A percentile compares a stretch with the other conserved stretches of the same genome.
Conservation (phyloP, 2,888 invertebrate species). For the Xestia rhomboidea region DNA sequence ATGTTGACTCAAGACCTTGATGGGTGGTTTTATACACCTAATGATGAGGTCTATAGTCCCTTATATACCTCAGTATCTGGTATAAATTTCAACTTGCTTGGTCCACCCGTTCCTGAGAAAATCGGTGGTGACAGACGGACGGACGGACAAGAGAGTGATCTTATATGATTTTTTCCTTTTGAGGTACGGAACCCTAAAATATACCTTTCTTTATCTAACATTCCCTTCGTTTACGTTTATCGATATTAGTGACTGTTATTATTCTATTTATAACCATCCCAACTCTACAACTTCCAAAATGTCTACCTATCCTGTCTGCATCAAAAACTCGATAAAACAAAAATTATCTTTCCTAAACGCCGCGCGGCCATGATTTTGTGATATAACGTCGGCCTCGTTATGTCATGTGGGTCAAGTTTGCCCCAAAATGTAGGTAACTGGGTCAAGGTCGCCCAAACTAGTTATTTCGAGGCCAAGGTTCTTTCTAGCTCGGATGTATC, state of each 20-base stretch:
- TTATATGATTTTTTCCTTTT: no score
- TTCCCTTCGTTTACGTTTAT: neutral
- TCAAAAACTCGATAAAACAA: neutral
- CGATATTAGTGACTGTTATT: neutral
- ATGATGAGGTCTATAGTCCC: no score
- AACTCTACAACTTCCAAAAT: constrained; percentile 17
- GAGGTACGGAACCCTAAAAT: no score
- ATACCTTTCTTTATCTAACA: neutral
- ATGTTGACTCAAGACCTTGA: no score
- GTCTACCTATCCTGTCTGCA: neutral
- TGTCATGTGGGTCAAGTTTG: constrained; percentile 64
- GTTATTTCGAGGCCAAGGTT: constrained; percentile 61
- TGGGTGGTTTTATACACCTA: no score
- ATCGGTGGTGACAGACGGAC: no score
- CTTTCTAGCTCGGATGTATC: constrained; percentile 58
- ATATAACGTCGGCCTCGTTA: constrained; percentile 61
- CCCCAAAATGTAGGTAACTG: constrained; percentile 58
- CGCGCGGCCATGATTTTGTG: constrained; percentile 51
- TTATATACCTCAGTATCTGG: no score
- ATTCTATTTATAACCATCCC: neutral
- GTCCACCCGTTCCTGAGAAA: no score
- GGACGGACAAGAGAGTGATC: no score
- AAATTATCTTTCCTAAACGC: constrained; percentile 43
- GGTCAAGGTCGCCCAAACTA: constrained; percentile 62
- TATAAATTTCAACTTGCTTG: no score